Evolutionary conservation across 1,140 invertebrate genomes (phyloP), one percentile per base, ranked within the genome.

Genomic region (Parasteatoda tepidariorum): DNA sequence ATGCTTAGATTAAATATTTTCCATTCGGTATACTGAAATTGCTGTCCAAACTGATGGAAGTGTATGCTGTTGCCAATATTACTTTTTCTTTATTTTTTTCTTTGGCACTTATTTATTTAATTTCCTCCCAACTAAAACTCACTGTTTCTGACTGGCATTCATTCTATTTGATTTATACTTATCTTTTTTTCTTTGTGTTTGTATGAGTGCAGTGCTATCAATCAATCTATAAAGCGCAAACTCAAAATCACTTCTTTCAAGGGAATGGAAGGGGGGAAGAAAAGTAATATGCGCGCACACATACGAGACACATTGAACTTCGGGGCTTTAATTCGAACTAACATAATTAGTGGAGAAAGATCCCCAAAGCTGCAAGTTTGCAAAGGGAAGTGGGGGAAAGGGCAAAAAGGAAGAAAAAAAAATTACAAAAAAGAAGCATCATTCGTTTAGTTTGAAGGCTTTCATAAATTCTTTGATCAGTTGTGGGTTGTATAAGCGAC

Each of bases 391-490:
- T 18, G 26, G 66, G 26, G 68, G 15, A 55, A 28, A 18, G 57
- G 59, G 18, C 55, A 38, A 24, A 38, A 82, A 41, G 30, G 34
- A n/a, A 76, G 41, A 55, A 57, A 79, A 59, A 59, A 57, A 61
- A 70, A 62, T 82, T 13, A 71, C 11, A 71, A 76, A 76, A 57
- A 76, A 64, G 30, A 38, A 41, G 78, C 71, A 75, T 75, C 78
- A 82, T 82, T 82, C 78, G 64, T 68, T 79, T 68, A 82, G 66
- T 82, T 48, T 82, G 78, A 82, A 82, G 78, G 48, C 78, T 82
- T 82, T 82, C 78, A 82, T 82, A 82, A 82, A 82, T 82, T 71
- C 78, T 82, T 82, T 82, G 78, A 82, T 82, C 78, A 82, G 66
- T 48, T 31, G 54, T n/a, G n/a, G 11, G n/a, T n/a, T 7, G 76